These are phyloP conservation scores for Drosophila suzukii DNA, from an alignment of 1,140 invertebrate species.

Conservation along the genomic window DNA sequence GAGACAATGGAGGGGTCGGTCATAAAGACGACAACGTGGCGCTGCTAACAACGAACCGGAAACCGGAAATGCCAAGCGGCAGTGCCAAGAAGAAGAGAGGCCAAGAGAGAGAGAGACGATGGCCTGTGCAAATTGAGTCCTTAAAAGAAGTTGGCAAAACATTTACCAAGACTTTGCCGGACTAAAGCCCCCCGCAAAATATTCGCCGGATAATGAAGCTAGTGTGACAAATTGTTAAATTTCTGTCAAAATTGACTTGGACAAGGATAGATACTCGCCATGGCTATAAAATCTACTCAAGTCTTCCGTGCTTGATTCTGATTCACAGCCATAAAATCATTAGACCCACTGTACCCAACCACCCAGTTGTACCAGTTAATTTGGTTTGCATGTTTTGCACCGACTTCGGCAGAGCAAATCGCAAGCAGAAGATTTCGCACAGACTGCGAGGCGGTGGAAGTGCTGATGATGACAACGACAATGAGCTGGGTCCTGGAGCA, in stretches of 20 bases:
- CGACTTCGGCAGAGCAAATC: slow-evolving; percentile 60
- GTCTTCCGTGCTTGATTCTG: neutral
- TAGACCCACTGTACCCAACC: neutral
- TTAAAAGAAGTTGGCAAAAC: slow-evolving; percentile 53
- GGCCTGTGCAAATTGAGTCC: slow-evolving; percentile 54
- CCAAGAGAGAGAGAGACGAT: neutral
- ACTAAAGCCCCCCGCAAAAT: slow-evolving; percentile 4
- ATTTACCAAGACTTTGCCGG: slow-evolving; percentile 46
- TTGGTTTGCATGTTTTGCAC: slow-evolving; percentile 62
- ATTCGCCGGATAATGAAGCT: slow-evolving; percentile 34
- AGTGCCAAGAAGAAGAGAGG: slow-evolving; percentile 54
- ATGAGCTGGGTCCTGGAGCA: slow-evolving; percentile 59
- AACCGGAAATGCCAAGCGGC: slow-evolving; percentile 72
- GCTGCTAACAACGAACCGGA: slow-evolving; percentile 67
- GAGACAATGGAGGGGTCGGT: slow-evolving; percentile 20
- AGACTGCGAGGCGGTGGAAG: slow-evolving; percentile 36
- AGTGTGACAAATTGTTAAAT: slow-evolving; percentile 52
- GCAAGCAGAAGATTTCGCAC: slow-evolving; percentile 43
- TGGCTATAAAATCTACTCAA: slow-evolving; percentile 16
- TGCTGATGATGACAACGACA: slow-evolving; percentile 59
- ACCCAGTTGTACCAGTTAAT: slow-evolving; percentile 66
- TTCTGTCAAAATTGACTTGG: slow-evolving; percentile 39
- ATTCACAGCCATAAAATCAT: slow-evolving; percentile 37
- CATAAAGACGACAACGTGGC: slow-evolving; percentile 70
- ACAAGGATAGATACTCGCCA: slow-evolving; percentile 27